phyloP scores from a whole-genome alignment of 2,113 vertebrate genomes.

The Etia nguti region DNA sequence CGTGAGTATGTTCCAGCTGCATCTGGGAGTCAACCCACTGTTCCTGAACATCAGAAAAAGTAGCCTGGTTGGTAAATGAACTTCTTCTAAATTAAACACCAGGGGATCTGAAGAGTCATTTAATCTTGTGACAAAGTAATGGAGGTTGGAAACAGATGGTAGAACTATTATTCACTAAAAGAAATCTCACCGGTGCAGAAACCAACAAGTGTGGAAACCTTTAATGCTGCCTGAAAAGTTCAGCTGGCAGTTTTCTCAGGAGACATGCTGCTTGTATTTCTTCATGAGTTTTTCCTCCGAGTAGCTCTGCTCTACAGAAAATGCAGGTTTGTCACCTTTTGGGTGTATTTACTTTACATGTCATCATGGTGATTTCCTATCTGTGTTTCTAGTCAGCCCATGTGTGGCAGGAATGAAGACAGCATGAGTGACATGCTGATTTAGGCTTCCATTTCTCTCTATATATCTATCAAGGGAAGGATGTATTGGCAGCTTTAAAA shows the following conservation, averaged over 20 bases:
- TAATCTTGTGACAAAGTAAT: conserved; percentile 19
- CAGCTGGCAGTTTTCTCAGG: not conserved
- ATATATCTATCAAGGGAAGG: not conserved
- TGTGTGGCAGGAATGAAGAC: not conserved
- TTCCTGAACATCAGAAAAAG: not conserved
- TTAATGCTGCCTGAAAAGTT: not conserved
- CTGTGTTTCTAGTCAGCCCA: not conserved
- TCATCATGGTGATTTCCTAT: not conserved
- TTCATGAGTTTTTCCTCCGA: not conserved
- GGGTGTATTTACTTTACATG: not conserved
- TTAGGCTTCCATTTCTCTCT: not conserved
- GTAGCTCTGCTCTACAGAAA: not conserved
- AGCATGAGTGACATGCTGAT: not conserved
- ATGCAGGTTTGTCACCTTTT: not conserved
- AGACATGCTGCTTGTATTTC: not conserved
- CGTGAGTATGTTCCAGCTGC: not conserved
- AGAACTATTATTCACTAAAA: conserved; percentile 14
- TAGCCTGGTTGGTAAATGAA: not conserved
- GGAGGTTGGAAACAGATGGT: not conserved
- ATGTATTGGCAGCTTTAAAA: not conserved
- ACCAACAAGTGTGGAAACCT: conserved; percentile 1
- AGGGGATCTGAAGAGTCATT: conserved; percentile 16
- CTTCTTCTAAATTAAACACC: conserved; percentile 34
- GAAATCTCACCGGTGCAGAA: not conserved
- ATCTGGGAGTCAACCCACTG: not conserved